Evolutionary conservation across 2,888 invertebrate species (phyloP).

Genomic region (Drosophila mimetica): DNA sequence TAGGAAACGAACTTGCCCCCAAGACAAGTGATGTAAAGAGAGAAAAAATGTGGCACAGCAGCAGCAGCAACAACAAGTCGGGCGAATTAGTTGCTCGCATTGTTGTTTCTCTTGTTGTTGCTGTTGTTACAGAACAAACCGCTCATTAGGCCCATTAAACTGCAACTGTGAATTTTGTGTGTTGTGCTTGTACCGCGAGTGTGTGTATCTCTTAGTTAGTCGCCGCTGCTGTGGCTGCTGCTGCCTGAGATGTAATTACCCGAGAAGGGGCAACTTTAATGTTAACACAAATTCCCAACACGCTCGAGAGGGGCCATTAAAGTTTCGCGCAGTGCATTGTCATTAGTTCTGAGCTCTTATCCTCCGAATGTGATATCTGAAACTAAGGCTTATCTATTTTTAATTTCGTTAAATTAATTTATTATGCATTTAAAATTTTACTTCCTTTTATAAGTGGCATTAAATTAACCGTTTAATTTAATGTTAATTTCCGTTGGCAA

Average conservation of each 20-base stretch:
- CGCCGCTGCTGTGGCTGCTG: constrained; percentile 32
- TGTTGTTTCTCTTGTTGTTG: constrained; percentile 22
- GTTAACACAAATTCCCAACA: constrained; percentile 58
- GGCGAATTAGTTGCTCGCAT: constrained; percentile 65
- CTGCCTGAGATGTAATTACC: constrained; percentile 62
- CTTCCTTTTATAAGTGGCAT: too few relatives aligned
- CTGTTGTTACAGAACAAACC: constrained; percentile 71
- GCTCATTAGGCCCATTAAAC: constrained; percentile 73
- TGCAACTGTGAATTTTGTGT: constrained; percentile 57
- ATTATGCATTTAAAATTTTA: too few relatives aligned
- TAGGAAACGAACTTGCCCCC: constrained; percentile 78
- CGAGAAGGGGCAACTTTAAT: constrained; percentile 63
- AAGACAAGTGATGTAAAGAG: constrained; percentile 70
- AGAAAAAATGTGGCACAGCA: constrained; percentile 49
- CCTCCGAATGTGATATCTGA: too few relatives aligned
- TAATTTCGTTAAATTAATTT: too few relatives aligned
- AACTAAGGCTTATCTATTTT: too few relatives aligned
- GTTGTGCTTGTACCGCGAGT: constrained; percentile 20
- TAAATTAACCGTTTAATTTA: too few relatives aligned
- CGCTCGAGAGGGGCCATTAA: constrained; percentile 5
- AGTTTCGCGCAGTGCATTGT: constrained; percentile 3
- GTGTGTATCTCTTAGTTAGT: constrained; percentile 38
- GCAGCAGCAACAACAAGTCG: constrained; percentile 32
- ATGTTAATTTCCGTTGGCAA: not conserved
- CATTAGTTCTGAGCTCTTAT: too few relatives aligned